Percentiles rank a stretch among this genome's conserved stretches.
Evolutionary conservation across 37 sponge, comb jelly and placozoan genomes (phyloP).

Genomic region (Chondrilla cf. caribensis): DNA sequence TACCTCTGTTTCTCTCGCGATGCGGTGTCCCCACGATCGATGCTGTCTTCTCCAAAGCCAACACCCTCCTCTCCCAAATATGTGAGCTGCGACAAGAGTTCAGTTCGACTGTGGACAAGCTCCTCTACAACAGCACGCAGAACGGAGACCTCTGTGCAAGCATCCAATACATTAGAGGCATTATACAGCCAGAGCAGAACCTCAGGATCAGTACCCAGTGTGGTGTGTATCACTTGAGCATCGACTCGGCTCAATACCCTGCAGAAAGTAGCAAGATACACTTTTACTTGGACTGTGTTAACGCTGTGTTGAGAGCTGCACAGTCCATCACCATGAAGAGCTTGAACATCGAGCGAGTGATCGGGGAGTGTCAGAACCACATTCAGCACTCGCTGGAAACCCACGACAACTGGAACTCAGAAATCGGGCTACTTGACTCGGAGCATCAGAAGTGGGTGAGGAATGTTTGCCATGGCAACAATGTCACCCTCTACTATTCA

Average conservation of each 20-base stretch:
- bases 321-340: constrained; percentile 39
- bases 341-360: not conserved
- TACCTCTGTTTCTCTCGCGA: constrained; percentile 31
- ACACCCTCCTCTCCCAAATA: constrained; percentile 27
- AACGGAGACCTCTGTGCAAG: constrained; percentile 30
- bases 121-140: not conserved
- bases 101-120: constrained; percentile 15
- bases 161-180: constrained; percentile 42
- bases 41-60: constrained; percentile 49
- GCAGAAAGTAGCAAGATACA: not conserved
- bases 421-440: constrained; percentile 26
- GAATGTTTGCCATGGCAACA: constrained; percentile 45
- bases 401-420: constrained; percentile 24
- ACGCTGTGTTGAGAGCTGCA: constrained; percentile 35
- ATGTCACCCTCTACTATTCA: constrained; percentile 17
- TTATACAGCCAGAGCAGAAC: constrained; percentile 31
- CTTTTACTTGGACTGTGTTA: constrained; percentile 27
- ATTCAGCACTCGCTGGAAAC: not conserved
- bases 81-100: constrained; percentile 36
- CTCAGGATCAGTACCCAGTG: constrained; percentile 20
- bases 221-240: constrained; percentile 26
- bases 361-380: constrained; percentile 22
- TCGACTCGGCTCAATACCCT: constrained; percentile 26
- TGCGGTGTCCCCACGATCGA: constrained; percentile 38
- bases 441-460: constrained; percentile 33